Conservation (phyloP, 2,888 invertebrate species). For the Apocheima hispidaria region DNA sequence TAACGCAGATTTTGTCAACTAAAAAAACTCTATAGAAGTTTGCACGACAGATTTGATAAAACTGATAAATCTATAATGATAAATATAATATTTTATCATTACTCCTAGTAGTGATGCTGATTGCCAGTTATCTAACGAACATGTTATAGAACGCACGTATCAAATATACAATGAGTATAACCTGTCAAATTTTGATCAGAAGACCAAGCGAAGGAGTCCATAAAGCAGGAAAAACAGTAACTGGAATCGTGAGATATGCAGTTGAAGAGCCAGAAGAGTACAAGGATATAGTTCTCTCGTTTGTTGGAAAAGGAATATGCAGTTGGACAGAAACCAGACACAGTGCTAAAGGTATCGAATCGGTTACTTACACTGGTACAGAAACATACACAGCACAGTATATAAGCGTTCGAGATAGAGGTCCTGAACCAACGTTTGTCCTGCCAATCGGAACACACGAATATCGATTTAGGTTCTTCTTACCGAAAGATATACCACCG, state of each 20-base stretch:
- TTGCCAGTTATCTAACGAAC: constrained; percentile 5
- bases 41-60: constrained; percentile 9
- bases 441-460: constrained; percentile 35
- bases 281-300: constrained; percentile 45
- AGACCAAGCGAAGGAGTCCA: constrained; percentile 40
- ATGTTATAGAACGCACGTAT: constrained; percentile 5
- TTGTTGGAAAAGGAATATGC: constrained; percentile 49
- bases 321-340: constrained; percentile 34
- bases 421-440: constrained; percentile 4
- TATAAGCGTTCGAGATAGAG: constrained; percentile 36
- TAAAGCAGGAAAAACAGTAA: constrained; percentile 43
- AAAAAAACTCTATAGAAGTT: background rate
- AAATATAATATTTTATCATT: constrained; percentile 2
- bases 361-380: constrained; percentile 34
- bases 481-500: constrained; percentile 49
- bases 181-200: constrained; percentile 49
- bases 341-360: constrained; percentile 2
- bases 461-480: constrained; percentile 40
- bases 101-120: background rate
- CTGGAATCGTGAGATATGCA: constrained; percentile 48
- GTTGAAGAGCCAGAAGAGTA: constrained; percentile 45
- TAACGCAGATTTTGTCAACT: background rate
- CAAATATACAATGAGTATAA: constrained; percentile 47
- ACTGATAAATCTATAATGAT: too few species aligned
- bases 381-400: constrained; percentile 42